Evolutionary conservation across 2,888 invertebrate species (phyloP), one percentile per base, ranked within the genome.

Genomic region (Drosophila meridiana): DNA sequence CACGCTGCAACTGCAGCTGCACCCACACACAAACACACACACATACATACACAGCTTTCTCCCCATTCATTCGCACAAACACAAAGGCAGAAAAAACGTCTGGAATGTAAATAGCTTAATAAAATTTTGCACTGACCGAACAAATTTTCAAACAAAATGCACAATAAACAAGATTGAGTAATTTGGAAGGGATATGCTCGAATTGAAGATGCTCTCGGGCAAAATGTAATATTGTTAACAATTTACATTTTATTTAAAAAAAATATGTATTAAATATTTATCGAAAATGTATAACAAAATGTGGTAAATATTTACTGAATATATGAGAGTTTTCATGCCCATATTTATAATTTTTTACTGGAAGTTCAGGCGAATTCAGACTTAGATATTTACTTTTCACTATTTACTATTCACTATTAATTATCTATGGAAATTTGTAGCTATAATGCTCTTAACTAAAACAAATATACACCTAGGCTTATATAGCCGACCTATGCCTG

Each of bases 71-170:
- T 40, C n/a, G 4, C 47, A 66, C 55, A 45, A 6, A 42, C 28
- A 45, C 38, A 68, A 66, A 73, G 55, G 48, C 52, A 59, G 45
- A 56, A 66, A 82, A 69, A 58, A 53, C 60, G 56, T 32, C 64
- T 58, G 58, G 55, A 53, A 73, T 72, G 78, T 89, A 80, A 85
- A 85, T 87, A 89, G 84, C 85, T 89, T 89, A 89, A 85, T 89
- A 89, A 67, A 74, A 73, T 68, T 75, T 83, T 71, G 64, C 60
- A 61, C 63, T 63, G 60, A 65, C 67, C 73, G 62, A 80, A 81
- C 82, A 77, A 82, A 74, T 65, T 73, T 40, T 30, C 45, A 58
- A 63, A 69, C 62, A 68, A 77, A 60, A 43, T 60, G 55, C 53
- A 48, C 13, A 47, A 38, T n/a, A 55, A 63, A 53, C 36, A 20